Conservation (phyloP, 2,113 vertebrate species). For the Cyprinodon brontotheroides region DNA sequence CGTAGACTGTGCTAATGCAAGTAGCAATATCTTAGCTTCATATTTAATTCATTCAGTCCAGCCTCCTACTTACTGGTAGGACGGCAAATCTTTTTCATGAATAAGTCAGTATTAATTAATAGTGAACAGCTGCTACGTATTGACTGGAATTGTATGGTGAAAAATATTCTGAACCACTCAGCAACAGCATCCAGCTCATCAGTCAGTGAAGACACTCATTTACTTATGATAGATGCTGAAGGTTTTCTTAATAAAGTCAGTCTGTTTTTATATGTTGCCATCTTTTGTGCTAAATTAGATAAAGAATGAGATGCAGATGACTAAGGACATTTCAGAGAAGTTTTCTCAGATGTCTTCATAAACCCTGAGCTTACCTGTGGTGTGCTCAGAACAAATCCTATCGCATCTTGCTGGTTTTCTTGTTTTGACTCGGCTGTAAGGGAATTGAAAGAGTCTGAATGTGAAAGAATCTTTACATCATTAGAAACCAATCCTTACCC, state of each 20-base stretch:
- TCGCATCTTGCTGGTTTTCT: slow-evolving; percentile 46
- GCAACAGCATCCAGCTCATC: neutral
- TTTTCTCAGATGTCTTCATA: slow-evolving; percentile 63
- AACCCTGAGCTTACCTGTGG: slow-evolving; percentile 52
- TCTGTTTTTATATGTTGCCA: slow-evolving; percentile 5
- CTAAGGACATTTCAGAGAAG: slow-evolving; percentile 43
- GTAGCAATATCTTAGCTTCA: slow-evolving; percentile 35
- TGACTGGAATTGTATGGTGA: neutral
- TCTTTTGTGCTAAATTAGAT: slow-evolving; percentile 35
- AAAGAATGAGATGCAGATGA: slow-evolving; percentile 52
- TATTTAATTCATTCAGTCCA: slow-evolving; percentile 23
- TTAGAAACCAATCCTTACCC: slow-evolving; percentile 15
- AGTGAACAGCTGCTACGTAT: neutral
- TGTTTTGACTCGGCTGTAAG: slow-evolving; percentile 36
- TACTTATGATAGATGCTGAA: neutral
- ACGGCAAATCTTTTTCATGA: slow-evolving; percentile 9
- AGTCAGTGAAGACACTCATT: neutral
- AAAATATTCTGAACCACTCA: slow-evolving; percentile 9
- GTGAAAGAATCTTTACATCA: slow-evolving; percentile 14
- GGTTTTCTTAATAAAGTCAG: neutral
- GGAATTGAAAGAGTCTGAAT: slow-evolving; percentile 34
- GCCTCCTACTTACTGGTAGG: slow-evolving; percentile 21
- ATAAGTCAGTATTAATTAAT: neutral
- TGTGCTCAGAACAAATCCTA: slow-evolving; percentile 45
- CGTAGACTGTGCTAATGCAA: slow-evolving; percentile 41